Evolutionary conservation across 2,888 invertebrate genomes (phyloP).

Genomic region (Sesamia inferens): DNA sequence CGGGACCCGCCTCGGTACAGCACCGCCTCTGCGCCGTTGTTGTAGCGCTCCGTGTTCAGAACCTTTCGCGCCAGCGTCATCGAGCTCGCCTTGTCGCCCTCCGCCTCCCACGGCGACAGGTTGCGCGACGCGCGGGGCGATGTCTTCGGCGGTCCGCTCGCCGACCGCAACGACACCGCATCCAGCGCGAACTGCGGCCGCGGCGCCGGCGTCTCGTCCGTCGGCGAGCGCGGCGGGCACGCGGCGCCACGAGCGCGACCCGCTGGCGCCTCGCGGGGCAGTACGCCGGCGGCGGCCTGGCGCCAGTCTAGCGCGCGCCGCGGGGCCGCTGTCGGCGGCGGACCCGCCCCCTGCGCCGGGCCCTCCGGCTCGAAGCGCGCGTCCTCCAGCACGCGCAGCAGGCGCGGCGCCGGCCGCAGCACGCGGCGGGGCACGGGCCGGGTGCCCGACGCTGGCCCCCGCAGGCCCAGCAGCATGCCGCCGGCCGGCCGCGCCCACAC

Average conservation of each 20-base stretch:
- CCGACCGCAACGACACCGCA: slow-evolving; percentile 42
- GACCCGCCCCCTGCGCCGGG: slow-evolving; percentile 47
- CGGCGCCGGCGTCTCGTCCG: slow-evolving; percentile 43
- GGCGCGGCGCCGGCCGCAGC: slow-evolving; percentile 39
- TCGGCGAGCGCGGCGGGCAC: slow-evolving; percentile 38
- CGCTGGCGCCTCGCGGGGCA: slow-evolving; percentile 42
- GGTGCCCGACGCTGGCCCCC: slow-evolving; percentile 55
- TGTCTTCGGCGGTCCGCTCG: slow-evolving; percentile 47
- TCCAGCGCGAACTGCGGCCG: slow-evolving; percentile 58
- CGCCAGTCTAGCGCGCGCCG: slow-evolving; percentile 57
- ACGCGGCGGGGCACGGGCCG: slow-evolving; percentile 57
- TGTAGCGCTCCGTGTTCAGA: slow-evolving; percentile 76
- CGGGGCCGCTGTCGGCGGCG: slow-evolving; percentile 41
- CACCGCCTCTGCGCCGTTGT: slow-evolving; percentile 81
- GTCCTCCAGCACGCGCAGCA: slow-evolving; percentile 53
- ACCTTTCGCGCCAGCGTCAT: slow-evolving; percentile 71
- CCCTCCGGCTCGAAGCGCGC: slow-evolving; percentile 49
- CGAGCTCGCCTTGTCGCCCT: slow-evolving; percentile 63
- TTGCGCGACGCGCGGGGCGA: slow-evolving; percentile 63
- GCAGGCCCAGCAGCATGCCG: slow-evolving; percentile 50
- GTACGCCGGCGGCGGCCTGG: slow-evolving; percentile 60
- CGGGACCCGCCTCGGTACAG: slow-evolving; percentile 57
- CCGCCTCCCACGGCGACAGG: slow-evolving; percentile 62
- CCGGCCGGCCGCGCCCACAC: slow-evolving; percentile 54
- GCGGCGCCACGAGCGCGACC: slow-evolving; percentile 50